Evolutionary conservation across 2,113 vertebrate genomes (phyloP), one percentile per base, ranked within the genome.

Genomic region (Passer montanus): DNA sequence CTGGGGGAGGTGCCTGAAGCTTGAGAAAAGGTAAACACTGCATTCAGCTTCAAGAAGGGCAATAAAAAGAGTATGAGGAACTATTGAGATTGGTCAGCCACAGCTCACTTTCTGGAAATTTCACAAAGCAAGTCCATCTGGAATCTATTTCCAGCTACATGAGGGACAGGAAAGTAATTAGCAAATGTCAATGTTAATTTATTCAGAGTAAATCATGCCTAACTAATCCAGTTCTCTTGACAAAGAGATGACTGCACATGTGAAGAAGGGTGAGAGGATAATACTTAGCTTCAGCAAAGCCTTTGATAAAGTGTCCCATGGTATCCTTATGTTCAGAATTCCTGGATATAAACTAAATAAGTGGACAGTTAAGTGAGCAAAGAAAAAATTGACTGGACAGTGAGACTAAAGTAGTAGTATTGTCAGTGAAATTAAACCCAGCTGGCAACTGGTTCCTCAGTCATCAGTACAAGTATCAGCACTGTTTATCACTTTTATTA

Each of bases 181-280:
- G 9, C 43, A 74, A 76, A 60, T 37, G 55, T 55, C 24, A 80
- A 9, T 7, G 3, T 72, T 13, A 55, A 33, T 85, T 58, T 83
- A 30, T 77, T 77, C 22, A 56, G 22, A 24, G 24, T 5, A 85
- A 58, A 46, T 78, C 16, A 17, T 53, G 13, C 52, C 16, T 76
- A 59, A 15, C 17, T 79, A 47, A 83, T 83, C 6, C 9, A 31
- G 0, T 68, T 60, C 9, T 68, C 53, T 79, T 83, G n/a, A 50
- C 23, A 43, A 6, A 68, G 39, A 80, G 26, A 67, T 46, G 47
- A n/a, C 39, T 79, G 39, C 22, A 21, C 30, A 3, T 79, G 21
- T 52, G 41, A 83, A 72, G 35, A 70, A 78, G 15, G 5, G n/a
- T 78, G 26, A 67, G n/a, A 70, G n/a, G 16, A 49, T 0, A 0